Evolutionary conservation across 2,888 invertebrate species (phyloP), one percentile per base, ranked within the genome.

Genomic region (Desoria tigrina): DNA sequence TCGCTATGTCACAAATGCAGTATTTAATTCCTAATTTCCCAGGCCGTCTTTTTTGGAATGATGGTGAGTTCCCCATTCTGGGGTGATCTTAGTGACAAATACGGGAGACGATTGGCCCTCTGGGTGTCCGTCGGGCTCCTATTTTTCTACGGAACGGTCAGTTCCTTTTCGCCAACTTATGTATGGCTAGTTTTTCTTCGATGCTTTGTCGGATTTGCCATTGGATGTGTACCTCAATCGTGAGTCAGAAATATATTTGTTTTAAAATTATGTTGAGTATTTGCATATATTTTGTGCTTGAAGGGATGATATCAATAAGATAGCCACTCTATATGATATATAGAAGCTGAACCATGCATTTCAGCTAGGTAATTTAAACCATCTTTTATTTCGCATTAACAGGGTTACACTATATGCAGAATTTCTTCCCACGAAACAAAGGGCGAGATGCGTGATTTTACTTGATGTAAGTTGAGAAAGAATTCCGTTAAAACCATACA

Each of bases 171-270:
- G 1, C 94, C 95, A 2, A 93, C 90, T 79, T 95, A 92, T 79
- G 85, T 90, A 60, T 94, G 95, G 92, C 84, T 97, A 63, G 82
- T 97, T 45, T 85, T 95, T 64, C 83, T 97, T n/a, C 84, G 96
- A 79, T 92, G 94, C 16, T 84, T 95, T 9, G 95, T 95, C 14
- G 96, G 97, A 51, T 94, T 97, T 82, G 94, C 95, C 23, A 94
- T 96, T 78, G 96, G 96, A 75, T 95, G 96, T 79, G 93, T 94
- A 42, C 95, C 96, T 61, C 96, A 97, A 82, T 94, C 95, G 94
- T 94, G 84, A 89, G 92, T 87, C 58, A 11, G 11, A 21, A 3
- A 45, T n/a, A n/a, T n/a, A n/a, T 51, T 66, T 23, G 37, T 26
- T 26, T 49, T n/a, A 23, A 56, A 21, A 28, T 9, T 24, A 24